Percentiles rank a stretch among this genome's conserved stretches.
Conservation (phyloP, 2,797 vertebrate species). For the Euthynnus affinis region DNA sequence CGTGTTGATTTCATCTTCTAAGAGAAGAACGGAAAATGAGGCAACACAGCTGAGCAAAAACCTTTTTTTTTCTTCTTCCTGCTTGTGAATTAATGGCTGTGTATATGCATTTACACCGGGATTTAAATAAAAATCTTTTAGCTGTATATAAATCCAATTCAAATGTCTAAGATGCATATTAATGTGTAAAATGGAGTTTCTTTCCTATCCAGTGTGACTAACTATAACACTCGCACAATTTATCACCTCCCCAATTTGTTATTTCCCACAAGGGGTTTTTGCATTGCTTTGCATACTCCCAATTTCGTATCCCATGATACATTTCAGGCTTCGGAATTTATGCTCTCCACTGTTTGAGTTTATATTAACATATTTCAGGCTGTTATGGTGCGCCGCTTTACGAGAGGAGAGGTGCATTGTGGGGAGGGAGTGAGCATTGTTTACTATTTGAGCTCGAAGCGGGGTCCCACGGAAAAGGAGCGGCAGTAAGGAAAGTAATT, state of each 20-base stretch:
- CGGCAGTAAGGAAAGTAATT: slow-evolving; percentile 56
- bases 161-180: slow-evolving; percentile 19
- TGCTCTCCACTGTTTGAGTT: slow-evolving; percentile 30
- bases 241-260: slow-evolving; percentile 41
- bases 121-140: slow-evolving; percentile 27
- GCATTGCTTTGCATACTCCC: slow-evolving; percentile 29
- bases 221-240: slow-evolving; percentile 34
- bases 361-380: slow-evolving; percentile 61
- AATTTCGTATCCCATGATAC: slow-evolving; percentile 17
- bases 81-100: neutral
- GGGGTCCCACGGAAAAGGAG: slow-evolving; percentile 20
- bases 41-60: neutral
- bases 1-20: neutral
- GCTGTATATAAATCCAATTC: slow-evolving; percentile 7
- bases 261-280: slow-evolving; percentile 35
- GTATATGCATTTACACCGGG: slow-evolving; percentile 1
- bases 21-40: neutral
- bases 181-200: slow-evolving; percentile 29
- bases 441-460: slow-evolving; percentile 56
- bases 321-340: slow-evolving; percentile 39
- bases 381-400: slow-evolving; percentile 44
- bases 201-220: neutral
- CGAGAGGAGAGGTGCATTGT: slow-evolving; percentile 48
- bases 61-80: neutral
- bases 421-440: slow-evolving; percentile 47